A percentile compares a stretch with the other conserved stretches of the same genome.
These are phyloP conservation scores for Himalopsyche phryganea DNA, from an alignment of 1,140 invertebrate species.

Conservation along the genomic window DNA sequence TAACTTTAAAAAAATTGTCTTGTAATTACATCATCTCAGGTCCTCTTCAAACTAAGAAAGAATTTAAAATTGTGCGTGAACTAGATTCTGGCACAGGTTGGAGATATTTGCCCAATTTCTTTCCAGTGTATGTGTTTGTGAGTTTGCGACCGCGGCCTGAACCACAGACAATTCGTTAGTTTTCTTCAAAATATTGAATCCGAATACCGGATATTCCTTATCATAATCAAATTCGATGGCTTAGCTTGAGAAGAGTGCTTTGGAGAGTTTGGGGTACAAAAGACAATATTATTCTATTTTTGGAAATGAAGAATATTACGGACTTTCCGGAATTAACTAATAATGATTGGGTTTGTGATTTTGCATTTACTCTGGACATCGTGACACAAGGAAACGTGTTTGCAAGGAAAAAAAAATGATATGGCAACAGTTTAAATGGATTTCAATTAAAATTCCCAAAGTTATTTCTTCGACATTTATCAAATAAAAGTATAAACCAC, in stretches of 20 bases:
- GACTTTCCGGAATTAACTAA: background rate
- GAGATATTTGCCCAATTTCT: too few relatives aligned
- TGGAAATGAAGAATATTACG: background rate
- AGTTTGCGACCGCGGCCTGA: background rate
- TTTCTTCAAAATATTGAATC: constrained; percentile 2
- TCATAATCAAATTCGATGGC: background rate
- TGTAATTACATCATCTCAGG: too few relatives aligned
- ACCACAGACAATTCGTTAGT: background rate
- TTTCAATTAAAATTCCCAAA: background rate
- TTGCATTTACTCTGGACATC: background rate
- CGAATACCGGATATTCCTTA: too few relatives aligned
- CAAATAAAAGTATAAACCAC: background rate
- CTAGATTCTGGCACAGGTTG: too few relatives aligned
- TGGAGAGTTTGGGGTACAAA: background rate
- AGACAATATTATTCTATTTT: background rate
- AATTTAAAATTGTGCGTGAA: too few relatives aligned
- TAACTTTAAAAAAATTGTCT: too few relatives aligned
- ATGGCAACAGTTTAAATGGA: background rate
- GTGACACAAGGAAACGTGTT: background rate
- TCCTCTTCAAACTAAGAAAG: too few relatives aligned
- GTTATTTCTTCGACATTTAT: background rate
- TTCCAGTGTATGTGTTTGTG: background rate
- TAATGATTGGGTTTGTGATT: background rate
- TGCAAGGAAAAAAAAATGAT: background rate
- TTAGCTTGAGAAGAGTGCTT: background rate